These are phyloP conservation scores for Fringilla coelebs DNA, from an alignment of 2,797 vertebrate genomes.

Conservation along the genomic window DNA sequence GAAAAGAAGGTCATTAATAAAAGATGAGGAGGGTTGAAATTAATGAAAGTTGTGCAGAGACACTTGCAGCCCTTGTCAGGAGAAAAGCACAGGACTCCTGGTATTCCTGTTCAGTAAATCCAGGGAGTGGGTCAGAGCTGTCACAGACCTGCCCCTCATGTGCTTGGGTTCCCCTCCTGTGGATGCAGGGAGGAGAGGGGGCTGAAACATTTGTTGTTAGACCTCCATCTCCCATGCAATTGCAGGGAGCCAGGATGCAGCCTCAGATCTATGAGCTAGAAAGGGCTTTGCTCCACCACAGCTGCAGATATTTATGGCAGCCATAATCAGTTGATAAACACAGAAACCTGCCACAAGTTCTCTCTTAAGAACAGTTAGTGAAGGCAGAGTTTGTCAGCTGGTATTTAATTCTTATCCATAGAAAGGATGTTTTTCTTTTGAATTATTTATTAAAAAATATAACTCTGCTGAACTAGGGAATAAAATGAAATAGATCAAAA, in stretches of 20 bases:
- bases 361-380: neutral
- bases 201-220: neutral
- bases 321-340: neutral
- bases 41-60: neutral
- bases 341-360: neutral
- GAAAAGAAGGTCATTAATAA: neutral
- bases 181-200: neutral
- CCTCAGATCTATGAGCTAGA: neutral
- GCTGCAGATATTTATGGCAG: neutral
- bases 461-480: neutral
- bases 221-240: neutral
- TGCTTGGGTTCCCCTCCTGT: neutral
- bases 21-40: conserved; percentile 9
- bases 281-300: neutral
- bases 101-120: neutral
- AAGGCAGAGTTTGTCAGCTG: neutral
- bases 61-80: neutral
- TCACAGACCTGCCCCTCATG: neutral
- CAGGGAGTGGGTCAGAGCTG: neutral
- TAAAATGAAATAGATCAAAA: neutral
- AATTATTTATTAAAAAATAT: neutral
- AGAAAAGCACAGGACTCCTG: neutral
- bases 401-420: neutral
- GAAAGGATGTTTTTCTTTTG: neutral
- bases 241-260: neutral